A percentile compares a stretch with the other conserved stretches of the same genome.
phyloP scores from a whole-genome alignment of 1,140 invertebrate species.

The Meloidogyne floridensis region DNA sequence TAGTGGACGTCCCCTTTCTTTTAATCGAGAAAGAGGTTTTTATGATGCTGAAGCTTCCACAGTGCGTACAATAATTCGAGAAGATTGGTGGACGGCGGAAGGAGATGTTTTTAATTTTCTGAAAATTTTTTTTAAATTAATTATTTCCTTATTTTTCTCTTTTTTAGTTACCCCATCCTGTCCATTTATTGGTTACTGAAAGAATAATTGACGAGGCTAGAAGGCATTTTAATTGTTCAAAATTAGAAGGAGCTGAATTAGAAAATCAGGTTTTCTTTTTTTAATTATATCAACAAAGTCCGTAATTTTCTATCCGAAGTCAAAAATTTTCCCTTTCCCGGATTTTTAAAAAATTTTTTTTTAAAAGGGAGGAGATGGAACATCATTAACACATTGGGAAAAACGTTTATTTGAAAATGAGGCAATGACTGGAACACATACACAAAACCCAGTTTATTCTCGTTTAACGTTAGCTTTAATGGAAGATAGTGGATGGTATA shows the following conservation, averaged over 20 bases:
- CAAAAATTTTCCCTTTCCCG: no score
- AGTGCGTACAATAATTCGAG: constrained; percentile 78
- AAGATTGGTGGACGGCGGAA: constrained; percentile 81
- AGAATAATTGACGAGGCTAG: constrained; percentile 71
- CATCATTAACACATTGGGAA: constrained; percentile 95
- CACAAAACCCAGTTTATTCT: constrained; percentile 95
- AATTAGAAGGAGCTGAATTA: constrained; percentile 90
- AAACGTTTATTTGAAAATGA: constrained; percentile 98
- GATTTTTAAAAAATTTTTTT: no score
- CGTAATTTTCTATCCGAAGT: no score
- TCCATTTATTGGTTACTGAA: constrained; percentile 54
- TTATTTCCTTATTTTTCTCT: not conserved
- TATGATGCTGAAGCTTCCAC: constrained; percentile 90
- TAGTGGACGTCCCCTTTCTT: constrained; percentile 52
- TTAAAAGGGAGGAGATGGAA: constrained; percentile 81
- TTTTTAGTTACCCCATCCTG: constrained; percentile 46
- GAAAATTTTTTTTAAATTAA: constrained; percentile 7
- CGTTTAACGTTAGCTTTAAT: constrained; percentile 91
- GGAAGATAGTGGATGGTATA: constrained; percentile 87
- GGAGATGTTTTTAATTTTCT: constrained; percentile 70
- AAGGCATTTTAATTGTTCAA: constrained; percentile 84
- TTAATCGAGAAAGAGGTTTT: constrained; percentile 67
- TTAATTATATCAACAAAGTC: not conserved
- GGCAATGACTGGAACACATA: constrained; percentile 98
- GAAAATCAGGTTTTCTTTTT: constrained; percentile 78